Percentiles rank a stretch among this genome's conserved stretches.
phyloP scores from a whole-genome alignment of 2,113 vertebrate species.

The Protobothrops mucrosquamatus region DNA sequence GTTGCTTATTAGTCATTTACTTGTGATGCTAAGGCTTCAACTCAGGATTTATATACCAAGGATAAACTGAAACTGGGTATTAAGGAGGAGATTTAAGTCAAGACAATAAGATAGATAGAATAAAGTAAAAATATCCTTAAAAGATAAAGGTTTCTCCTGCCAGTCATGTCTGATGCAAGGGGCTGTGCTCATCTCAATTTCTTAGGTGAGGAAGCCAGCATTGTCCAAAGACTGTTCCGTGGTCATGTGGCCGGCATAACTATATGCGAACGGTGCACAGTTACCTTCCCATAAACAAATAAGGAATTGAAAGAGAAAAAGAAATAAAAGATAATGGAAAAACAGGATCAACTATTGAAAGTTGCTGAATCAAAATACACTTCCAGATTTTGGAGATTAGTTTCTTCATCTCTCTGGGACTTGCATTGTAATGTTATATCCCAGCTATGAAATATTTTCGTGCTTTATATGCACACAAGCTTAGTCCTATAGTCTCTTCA shows the following conservation, averaged over 20 bases:
- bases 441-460: background rate
- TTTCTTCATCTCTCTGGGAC: background rate
- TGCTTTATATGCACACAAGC: background rate
- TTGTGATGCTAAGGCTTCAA: background rate
- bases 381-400: background rate
- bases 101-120: background rate
- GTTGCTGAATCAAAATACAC: background rate
- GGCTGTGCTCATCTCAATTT: background rate
- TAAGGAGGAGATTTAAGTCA: background rate
- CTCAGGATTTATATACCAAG: background rate
- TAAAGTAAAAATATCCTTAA: background rate
- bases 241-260: background rate
- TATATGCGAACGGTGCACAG: background rate
- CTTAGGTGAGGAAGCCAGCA: background rate
- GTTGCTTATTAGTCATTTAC: background rate
- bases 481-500: background rate
- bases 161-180: background rate
- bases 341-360: background rate
- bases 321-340: background rate
- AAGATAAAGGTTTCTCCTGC: background rate
- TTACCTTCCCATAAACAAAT: background rate
- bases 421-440: background rate
- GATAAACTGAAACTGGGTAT: background rate
- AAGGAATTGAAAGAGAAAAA: background rate
- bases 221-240: background rate